phyloP scores from a whole-genome alignment of 2,888 invertebrate species.

The Plebejus anna region DNA sequence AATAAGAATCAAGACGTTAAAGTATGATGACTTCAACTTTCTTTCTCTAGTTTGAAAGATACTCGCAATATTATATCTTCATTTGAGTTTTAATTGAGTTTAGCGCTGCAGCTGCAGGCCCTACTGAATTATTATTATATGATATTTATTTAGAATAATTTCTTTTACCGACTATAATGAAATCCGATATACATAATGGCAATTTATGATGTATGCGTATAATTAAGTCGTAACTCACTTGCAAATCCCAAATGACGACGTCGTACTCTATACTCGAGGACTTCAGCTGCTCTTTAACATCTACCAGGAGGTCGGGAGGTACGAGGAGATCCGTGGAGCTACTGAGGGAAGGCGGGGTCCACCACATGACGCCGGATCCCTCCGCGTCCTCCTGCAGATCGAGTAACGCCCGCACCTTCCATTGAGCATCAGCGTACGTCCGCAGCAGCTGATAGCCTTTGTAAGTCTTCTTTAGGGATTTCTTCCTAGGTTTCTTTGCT shows the following conservation, averaged over 20 bases:
- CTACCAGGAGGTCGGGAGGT: constrained; percentile 82
- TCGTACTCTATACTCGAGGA: constrained; percentile 82
- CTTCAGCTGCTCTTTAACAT: constrained; percentile 80
- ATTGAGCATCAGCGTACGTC: constrained; percentile 60
- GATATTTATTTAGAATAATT: too few species aligned
- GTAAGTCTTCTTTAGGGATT: constrained; percentile 70
- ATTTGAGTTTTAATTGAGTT: too few species aligned
- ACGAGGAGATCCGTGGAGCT: constrained; percentile 85
- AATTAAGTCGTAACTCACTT: constrained; percentile 64
- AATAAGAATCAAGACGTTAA: too few species aligned
- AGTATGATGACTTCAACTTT: too few species aligned
- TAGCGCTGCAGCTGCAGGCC: too few species aligned
- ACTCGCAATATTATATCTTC: too few species aligned
- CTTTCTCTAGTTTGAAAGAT: too few species aligned
- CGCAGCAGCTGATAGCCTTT: constrained; percentile 78
- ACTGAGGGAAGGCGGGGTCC: constrained; percentile 69
- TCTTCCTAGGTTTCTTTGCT: constrained; percentile 62
- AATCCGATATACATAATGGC: too few species aligned
- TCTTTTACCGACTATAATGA: too few species aligned
- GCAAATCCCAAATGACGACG: constrained; percentile 85
- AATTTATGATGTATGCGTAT: not conserved
- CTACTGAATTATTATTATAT: too few species aligned
- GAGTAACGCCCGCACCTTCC: constrained; percentile 69
- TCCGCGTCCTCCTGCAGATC: constrained; percentile 72
- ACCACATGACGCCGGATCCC: constrained; percentile 75